Evolutionary conservation across 2,888 invertebrate species (phyloP), one percentile per base, ranked within the genome.

Genomic region (Tetheella fluctuosa): DNA sequence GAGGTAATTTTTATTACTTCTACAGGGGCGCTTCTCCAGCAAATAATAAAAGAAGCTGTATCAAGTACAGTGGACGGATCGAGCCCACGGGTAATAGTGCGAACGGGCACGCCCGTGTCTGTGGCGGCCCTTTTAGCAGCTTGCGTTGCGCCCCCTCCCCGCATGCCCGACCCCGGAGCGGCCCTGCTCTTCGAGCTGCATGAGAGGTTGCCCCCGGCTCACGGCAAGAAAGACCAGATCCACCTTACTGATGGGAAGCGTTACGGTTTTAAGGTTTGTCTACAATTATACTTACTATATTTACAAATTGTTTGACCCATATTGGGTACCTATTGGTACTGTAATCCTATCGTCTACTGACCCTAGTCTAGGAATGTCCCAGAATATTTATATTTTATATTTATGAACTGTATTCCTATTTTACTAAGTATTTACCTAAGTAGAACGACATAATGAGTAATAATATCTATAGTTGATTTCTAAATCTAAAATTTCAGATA

Each of bases 51-150:
- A 12, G 94, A 94, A 70, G 90, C 91, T 0, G 88, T 91, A 76
- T 74, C 89, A 0, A 88, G 80, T 58, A 84, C 80, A 0, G 61
- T 63, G 6, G 79, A 81, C 1, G 64, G 70, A 1, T 73, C 79
- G 0, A 79, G 70, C 0, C 81, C 86, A 0, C 93, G 93, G 52
- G 80, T 95, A 57, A 88, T 91, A 60, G 89, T 95, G 30, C 94
- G 94, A 55, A 94, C 94, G 23, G 95, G 94, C n/a, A 95, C 95
- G 64, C 95, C 95, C 13, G 94, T 94, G 6, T 94, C 95, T 0
- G 91, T 96, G 1, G 94, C 94, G 1, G 93, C 94, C 4, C 65
- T 95, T 54, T 79, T 95, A 6, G 86, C 89, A 1, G 94, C 94
- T 13, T 91, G 95, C 30, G 93, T 92, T 13, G 91, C 95, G 23